A percentile compares a stretch with the other conserved stretches of the same genome.
Conservation (phyloP, 2,888 invertebrate species). For the Cenopis cana region DNA sequence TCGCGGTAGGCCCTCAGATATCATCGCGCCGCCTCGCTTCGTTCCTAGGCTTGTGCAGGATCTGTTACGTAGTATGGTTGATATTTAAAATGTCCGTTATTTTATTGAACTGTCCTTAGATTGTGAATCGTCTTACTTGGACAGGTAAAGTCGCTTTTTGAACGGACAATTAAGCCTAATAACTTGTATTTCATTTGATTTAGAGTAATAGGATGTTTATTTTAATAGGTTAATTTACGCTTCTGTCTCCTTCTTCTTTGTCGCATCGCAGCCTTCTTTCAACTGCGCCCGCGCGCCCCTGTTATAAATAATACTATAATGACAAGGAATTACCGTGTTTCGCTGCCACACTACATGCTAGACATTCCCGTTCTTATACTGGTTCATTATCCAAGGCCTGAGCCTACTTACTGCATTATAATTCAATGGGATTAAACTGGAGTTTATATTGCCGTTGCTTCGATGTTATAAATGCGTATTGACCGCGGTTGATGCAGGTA, state of each 20-base stretch:
- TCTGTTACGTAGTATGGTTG: too few relatives aligned
- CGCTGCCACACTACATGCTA: conserved; percentile 70
- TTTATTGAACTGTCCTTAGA: too few relatives aligned
- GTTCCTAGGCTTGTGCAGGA: too few relatives aligned
- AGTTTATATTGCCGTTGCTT: conserved; percentile 11
- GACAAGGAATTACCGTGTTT: conserved; percentile 82
- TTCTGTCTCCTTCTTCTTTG: conserved; percentile 56
- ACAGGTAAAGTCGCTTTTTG: too few relatives aligned
- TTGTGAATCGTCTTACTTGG: too few relatives aligned
- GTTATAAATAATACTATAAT: conserved; percentile 83
- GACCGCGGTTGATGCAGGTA: not conserved
- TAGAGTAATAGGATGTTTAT: too few relatives aligned
- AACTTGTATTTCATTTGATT: too few relatives aligned
- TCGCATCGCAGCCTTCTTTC: conserved; percentile 57
- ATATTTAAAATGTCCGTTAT: too few relatives aligned
- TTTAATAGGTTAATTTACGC: conserved; percentile 30
- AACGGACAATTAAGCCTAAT: too few relatives aligned
- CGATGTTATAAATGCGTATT: conserved; percentile 9
- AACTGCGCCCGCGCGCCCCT: conserved; percentile 62
- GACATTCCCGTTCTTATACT: conserved; percentile 67
- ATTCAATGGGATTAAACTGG: conserved; percentile 29
- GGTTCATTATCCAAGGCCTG: conserved; percentile 67
- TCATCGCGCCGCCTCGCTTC: too few relatives aligned
- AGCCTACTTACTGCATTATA: conserved; percentile 57
- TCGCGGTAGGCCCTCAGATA: too few relatives aligned